These are phyloP conservation scores for Drosophila albomicans DNA, from an alignment of 1,140 invertebrate genomes.

Conservation along the genomic window DNA sequence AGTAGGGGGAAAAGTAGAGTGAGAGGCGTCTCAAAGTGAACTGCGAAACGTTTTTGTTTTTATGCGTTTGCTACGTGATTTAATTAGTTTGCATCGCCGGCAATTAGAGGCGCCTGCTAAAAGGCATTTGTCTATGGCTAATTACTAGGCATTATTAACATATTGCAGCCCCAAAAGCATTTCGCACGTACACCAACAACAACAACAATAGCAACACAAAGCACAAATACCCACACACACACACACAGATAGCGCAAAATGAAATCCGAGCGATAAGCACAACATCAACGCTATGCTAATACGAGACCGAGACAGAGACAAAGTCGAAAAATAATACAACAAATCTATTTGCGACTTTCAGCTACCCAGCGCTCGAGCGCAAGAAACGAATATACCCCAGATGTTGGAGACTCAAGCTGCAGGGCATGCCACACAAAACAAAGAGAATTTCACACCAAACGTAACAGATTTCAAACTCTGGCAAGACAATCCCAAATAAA, in stretches of 20 bases:
- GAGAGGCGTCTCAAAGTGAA: constrained; percentile 14
- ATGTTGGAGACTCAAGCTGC: neutral
- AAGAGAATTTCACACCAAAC: constrained; percentile 24
- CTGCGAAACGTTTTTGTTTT: constrained; percentile 67
- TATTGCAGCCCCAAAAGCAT: constrained; percentile 50
- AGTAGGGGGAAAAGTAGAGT: neutral
- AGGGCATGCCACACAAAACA: constrained; percentile 8
- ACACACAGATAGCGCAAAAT: neutral
- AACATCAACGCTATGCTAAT: constrained; percentile 49
- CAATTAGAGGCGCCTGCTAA: constrained; percentile 54
- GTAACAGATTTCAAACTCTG: constrained; percentile 46
- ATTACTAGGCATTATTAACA: constrained; percentile 69
- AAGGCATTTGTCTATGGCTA: constrained; percentile 62
- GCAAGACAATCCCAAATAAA: constrained; percentile 58
- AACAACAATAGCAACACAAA: neutral
- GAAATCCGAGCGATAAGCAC: constrained; percentile 38
- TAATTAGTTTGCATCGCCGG: constrained; percentile 70
- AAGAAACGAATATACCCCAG: constrained; percentile 13
- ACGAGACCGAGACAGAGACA: neutral
- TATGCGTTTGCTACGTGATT: constrained; percentile 81
- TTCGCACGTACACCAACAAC: constrained; percentile 29
- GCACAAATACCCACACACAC: neutral
- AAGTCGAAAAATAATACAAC: constrained; percentile 5
- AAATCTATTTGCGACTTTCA: neutral
- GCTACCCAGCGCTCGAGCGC: neutral